Base-by-base conservation (phyloP, 2,797 vertebrate species). In the Pteropus rufus region DNA sequence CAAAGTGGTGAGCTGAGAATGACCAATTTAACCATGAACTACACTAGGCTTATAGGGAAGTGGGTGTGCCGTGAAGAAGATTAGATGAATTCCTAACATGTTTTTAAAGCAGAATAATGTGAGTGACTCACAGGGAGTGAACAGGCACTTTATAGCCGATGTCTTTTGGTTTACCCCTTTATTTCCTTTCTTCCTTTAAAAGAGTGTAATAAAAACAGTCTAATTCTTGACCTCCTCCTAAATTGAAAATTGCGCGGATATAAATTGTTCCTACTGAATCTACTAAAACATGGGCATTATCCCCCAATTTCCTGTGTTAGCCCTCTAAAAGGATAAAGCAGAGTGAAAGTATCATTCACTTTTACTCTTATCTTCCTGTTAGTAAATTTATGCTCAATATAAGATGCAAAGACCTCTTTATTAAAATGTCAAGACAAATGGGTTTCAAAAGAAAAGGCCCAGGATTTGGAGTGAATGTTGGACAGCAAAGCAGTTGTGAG, bases 41-140 rank as follows among this genome's bases (percentile, higher is more conserved):
- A 9, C 79, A 69, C 49, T 36, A 31, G 69, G 70, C 54, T 95
- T 80, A 91, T 52, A 83, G 92, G 84, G 18, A 98, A 96, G 62
- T 56, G 15, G 34, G 91, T 95, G 79, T 29, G 58, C 65, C 92
- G 64, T 49, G 5, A 90, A 82, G 90, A 96, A 83, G 94, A 98
- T 85, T 36, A 12, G 93, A 96, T 7, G 4, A 97, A 98, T 98
- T 98, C 97, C 97, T 96, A 31, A 31, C 95, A 87, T 98, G 96
- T 97, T 98, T 97, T 98, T 29, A 80, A 10, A 95, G 64, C 52
- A 73, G 89, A 98, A 95, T 97, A 52, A 97, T 56, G 88, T 91
- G 67, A 82, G 76, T 29, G 0, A 97, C 86, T 97, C 95, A 91
- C 26, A 97, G 41, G 93, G 65, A 60, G 81, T 88, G 91, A 98